These are phyloP conservation scores for Rhinoderma darwinii DNA, from an alignment of 2,113 vertebrate genomes.

Conservation along the genomic window DNA sequence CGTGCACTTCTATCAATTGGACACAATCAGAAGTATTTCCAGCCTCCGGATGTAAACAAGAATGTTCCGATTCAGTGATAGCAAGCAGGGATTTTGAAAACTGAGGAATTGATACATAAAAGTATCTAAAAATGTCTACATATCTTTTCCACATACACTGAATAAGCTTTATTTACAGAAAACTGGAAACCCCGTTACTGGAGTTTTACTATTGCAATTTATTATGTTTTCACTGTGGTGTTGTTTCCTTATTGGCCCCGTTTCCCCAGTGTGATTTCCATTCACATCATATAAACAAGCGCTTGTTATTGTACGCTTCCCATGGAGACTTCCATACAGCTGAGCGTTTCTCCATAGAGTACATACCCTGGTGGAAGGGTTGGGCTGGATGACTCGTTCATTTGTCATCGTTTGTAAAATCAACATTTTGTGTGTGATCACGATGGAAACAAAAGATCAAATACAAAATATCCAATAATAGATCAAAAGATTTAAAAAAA, in stretches of 20 bases:
- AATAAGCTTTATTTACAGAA: neutral
- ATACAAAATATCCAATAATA: too few species aligned
- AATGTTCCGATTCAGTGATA: too few species aligned
- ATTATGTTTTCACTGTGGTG: neutral
- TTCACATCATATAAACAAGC: conserved; percentile 6
- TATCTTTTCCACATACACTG: too few species aligned
- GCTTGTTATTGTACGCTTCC: neutral
- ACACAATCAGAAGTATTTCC: too few species aligned
- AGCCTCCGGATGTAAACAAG: too few species aligned
- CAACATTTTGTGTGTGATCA: neutral
- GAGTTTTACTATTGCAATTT: neutral
- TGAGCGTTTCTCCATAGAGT: neutral
- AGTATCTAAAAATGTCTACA: too few species aligned
- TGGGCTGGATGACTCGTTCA: neutral
- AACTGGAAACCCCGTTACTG: neutral
- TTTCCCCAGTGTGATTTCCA: neutral
- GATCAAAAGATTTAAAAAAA: too few species aligned
- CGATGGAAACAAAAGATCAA: neutral
- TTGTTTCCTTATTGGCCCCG: neutral
- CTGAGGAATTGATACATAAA: too few species aligned
- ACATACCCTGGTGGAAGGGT: neutral
- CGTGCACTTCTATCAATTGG: too few species aligned
- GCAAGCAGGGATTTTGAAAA: too few species aligned
- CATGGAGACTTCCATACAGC: neutral
- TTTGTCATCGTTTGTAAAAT: neutral